Base-by-base conservation (phyloP, 2,888 invertebrate species). In the Emmelina monodactyla region DNA sequence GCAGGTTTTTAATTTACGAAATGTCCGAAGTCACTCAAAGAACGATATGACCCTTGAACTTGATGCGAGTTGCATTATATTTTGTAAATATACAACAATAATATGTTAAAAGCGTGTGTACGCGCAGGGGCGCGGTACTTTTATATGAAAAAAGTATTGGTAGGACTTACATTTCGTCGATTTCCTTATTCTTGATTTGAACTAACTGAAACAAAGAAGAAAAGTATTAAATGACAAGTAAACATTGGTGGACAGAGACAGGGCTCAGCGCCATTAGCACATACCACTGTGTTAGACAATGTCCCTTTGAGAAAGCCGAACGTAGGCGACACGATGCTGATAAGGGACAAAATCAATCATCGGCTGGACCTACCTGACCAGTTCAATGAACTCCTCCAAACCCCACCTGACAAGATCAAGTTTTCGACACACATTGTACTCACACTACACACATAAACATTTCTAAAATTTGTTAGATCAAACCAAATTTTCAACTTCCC, bases 291-390 rank as follows among this genome's bases (percentile, higher is more conserved):
- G 58, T 53, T 46, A 65, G 65, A 78, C 76, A 76, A 72, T 76
- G 62, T 60, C 60, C 58, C 75, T 78, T 79, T 78, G 78, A 76
- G 64, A 57, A 58, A 50, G 71, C 76, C 79, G 75, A 65, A 62
- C 62, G 67, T 68, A 70, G 73, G 71, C 70, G 73, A 73, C 73
- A 66, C 58, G 55, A 59, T 55, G 53, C 55, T 75, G 79, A 78
- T 78, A 78, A 76, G 73, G 63, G 60, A 51, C 53, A 62, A 71
- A 72, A 79, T 79, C 79, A 76, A 79, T 79, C 79, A 79, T 73
- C 61, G 58, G 51, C 56, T 55, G 55, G 71, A 67, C 72, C 71
- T 66, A 68, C 75, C 76, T 68, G 71, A 64, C 70, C 66, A 67
- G 66, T 58, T 67, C 75, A 60, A 62, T 58, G 78, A 76, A 62